Conservation (phyloP, 2,888 invertebrate genomes). For the Neoascia interrupta region DNA sequence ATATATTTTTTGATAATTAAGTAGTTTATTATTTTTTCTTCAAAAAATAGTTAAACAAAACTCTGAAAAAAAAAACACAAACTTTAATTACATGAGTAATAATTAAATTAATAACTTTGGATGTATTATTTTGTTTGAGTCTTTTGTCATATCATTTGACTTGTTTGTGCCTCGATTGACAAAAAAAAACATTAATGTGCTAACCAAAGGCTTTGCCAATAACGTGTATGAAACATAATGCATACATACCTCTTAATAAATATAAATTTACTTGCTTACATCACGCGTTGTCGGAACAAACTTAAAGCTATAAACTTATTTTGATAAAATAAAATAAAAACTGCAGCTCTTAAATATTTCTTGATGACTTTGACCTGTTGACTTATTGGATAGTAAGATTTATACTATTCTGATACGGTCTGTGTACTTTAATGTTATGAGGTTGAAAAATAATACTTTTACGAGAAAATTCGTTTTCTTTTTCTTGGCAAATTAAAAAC, state of each 20-base stretch:
- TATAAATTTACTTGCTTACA: constrained; percentile 17
- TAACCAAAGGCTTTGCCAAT: constrained; percentile 26
- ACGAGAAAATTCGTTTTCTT: constrained; percentile 43
- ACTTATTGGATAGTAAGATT: too few species aligned
- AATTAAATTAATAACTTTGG: constrained; percentile 3
- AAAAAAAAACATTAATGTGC: constrained; percentile 8
- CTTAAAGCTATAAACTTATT: constrained; percentile 10
- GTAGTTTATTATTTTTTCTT: constrained; percentile 31
- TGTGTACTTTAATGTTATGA: constrained; percentile 28
- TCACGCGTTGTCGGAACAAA: constrained; percentile 32
- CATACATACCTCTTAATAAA: background rate
- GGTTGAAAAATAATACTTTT: constrained; percentile 51
- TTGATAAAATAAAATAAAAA: constrained; percentile 3
- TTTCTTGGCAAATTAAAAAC: background rate
- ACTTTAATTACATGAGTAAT: constrained; percentile 12
- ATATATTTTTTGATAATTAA: constrained; percentile 36
- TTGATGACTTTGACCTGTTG: constrained; percentile 9
- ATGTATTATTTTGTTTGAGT: constrained; percentile 29
- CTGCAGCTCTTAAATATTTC: too few species aligned
- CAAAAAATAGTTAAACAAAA: constrained; percentile 37
- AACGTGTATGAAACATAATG: constrained; percentile 15
- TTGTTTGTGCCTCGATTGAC: constrained; percentile 57
- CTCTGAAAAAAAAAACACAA: constrained; percentile 11
- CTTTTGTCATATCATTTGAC: constrained; percentile 20
- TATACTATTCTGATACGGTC: constrained; percentile 15